Evolutionary conservation across 2,888 invertebrate genomes (phyloP), one percentile per base, ranked within the genome.

Genomic region (Cryptus armator): DNA sequence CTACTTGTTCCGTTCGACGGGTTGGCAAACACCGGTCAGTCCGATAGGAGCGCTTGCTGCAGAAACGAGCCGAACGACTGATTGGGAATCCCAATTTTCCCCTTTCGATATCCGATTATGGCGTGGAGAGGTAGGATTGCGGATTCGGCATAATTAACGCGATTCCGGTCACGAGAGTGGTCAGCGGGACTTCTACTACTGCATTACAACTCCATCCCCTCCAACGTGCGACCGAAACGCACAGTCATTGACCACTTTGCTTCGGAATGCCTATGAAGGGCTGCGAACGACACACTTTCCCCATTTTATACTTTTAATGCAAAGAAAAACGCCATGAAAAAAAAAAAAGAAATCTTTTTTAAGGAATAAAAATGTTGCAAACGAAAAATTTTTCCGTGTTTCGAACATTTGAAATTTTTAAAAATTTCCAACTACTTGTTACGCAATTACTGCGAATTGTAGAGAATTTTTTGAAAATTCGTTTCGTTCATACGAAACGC

Each of bases 101-200:
- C 74, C 53, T 59, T 59, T 76, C 75, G 67, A 66, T 83, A 85
- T 83, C 83, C 79, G 80, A 83, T 85, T 85, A 80, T 76, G 62
- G 62, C 46, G 46, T 53, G n/a, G 72, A 70, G 51, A 66, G 76
- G 19, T 66, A 79, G 67, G 67, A 83, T 83, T 83, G 76, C 72
- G 72, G 76, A 77, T 79, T 76, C 76, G 68, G 72, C 82, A 80
- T 83, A 85, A 85, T 85, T 85, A 83, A 85, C 82, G 80, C 48
- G 72, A 29, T 85, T 83, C 80, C 76, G 71, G 71, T 76, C 80
- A 53, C 62, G 67, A 71, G 62, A 78, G 56, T 80, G 72, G 72
- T 72, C 72, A 64, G 44, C 66, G 43, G 16, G 43, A 64, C 53
- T 46, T 76, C 24, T 19, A 29, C 29, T 62, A 62, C 59, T 32